phyloP scores from a whole-genome alignment of 2,113 vertebrate species.

The Halichoeres trimaculatus region DNA sequence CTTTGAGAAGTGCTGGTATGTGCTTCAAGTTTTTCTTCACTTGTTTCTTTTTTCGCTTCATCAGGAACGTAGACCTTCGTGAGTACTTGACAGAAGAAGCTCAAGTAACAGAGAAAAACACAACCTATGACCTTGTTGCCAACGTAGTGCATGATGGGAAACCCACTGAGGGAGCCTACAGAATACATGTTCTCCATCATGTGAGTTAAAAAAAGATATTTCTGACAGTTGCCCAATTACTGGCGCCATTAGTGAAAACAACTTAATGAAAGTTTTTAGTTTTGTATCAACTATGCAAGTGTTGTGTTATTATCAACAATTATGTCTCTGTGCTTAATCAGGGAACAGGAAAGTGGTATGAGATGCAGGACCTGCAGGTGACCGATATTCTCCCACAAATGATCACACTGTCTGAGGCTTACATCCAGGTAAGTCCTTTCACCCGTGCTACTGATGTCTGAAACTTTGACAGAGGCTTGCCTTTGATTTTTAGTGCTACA shows the following conservation, averaged over 20 bases:
- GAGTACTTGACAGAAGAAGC: slow-evolving; percentile 95
- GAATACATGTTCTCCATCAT: slow-evolving; percentile 96
- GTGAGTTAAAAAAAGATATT: slow-evolving; percentile 79
- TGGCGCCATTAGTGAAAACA: not conserved
- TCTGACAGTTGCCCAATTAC: not conserved
- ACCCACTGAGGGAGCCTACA: slow-evolving; percentile 92
- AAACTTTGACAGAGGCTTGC: not conserved
- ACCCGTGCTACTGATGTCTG: not conserved
- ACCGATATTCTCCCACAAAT: slow-evolving; percentile 97
- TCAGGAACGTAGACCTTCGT: slow-evolving; percentile 92
- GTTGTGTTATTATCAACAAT: not conserved
- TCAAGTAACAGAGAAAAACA: slow-evolving; percentile 88
- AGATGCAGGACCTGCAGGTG: slow-evolving; percentile 97
- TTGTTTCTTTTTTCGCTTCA: not conserved
- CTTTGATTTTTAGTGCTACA: not conserved
- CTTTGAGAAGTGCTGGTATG: not conserved
- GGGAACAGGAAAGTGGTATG: slow-evolving; percentile 98
- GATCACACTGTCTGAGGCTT: slow-evolving; percentile 96
- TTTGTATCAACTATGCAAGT: not conserved
- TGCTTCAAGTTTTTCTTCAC: not conserved
- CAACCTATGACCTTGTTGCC: slow-evolving; percentile 93
- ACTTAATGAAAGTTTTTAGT: not conserved
- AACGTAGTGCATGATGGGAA: slow-evolving; percentile 96
- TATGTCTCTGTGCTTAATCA: slow-evolving; percentile 65
- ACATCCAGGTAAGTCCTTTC: slow-evolving; percentile 90